Percentiles rank a stretch among this genome's conserved stretches.
These are phyloP conservation scores for Muscicapa comitata DNA, from an alignment of 2,797 vertebrate species.

Conservation along the genomic window DNA sequence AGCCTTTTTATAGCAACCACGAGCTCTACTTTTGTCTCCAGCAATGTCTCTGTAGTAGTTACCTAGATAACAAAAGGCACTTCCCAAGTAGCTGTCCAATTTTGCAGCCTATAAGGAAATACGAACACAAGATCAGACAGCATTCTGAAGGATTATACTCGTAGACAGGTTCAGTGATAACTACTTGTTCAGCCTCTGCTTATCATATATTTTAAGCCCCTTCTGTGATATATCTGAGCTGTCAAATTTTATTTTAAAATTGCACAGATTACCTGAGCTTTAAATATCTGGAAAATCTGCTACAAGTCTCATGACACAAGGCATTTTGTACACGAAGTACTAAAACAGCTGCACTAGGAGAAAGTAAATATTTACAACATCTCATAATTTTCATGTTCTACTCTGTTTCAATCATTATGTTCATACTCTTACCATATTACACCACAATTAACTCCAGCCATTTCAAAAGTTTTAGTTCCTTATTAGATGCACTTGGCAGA, in stretches of 20 bases:
- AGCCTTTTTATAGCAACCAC: conserved; percentile 93
- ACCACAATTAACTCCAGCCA: neutral
- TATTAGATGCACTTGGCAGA: neutral
- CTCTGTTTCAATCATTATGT: neutral
- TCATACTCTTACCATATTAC: neutral
- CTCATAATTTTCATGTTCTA: neutral
- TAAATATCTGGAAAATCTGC: neutral
- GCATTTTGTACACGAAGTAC: neutral
- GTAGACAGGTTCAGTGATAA: neutral
- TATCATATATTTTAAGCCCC: neutral
- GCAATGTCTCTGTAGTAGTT: conserved; percentile 88
- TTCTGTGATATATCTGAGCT: neutral
- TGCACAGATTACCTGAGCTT: neutral
- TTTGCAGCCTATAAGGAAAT: conserved; percentile 86
- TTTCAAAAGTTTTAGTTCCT: neutral
- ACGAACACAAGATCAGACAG: neutral
- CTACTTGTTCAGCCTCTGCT: neutral
- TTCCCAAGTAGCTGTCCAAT: conserved; percentile 84
- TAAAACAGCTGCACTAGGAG: neutral
- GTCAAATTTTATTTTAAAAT: neutral
- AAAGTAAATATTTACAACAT: neutral
- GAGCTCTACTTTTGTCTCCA: conserved; percentile 84
- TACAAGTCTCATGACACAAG: neutral
- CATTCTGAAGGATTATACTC: neutral
- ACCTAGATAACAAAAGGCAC: conserved; percentile 88